These are phyloP conservation scores for Pangasius sanitwongsei DNA, from an alignment of 2,797 vertebrate genomes.

Conservation along the genomic window DNA sequence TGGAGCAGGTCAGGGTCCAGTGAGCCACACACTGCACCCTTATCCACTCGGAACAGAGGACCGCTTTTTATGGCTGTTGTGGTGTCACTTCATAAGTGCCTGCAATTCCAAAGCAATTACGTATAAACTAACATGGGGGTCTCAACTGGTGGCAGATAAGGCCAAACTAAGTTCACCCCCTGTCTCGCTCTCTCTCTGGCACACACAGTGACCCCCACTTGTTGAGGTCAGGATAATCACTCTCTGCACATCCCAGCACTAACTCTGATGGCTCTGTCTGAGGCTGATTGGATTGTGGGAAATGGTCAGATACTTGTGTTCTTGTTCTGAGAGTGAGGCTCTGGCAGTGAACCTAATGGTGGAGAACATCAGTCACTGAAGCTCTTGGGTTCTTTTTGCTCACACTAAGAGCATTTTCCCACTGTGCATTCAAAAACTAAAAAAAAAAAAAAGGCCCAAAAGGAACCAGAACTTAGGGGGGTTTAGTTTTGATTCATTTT, in stretches of 20 bases:
- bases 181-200: constrained; percentile 50
- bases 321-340: constrained; percentile 19
- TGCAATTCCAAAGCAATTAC: constrained; percentile 68
- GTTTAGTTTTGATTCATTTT: background rate
- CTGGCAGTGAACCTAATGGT: constrained; percentile 23
- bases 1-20: constrained; percentile 56
- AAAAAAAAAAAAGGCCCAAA: too few species aligned
- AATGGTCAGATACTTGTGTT: constrained; percentile 29
- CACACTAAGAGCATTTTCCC: background rate
- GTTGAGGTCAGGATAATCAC: constrained; percentile 53
- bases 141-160: constrained; percentile 55
- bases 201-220: constrained; percentile 47
- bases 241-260: constrained; percentile 38
- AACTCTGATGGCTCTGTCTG: constrained; percentile 43
- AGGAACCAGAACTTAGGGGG: background rate
- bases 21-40: constrained; percentile 46
- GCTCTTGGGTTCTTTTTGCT: background rate
- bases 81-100: constrained; percentile 63
- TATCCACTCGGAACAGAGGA: constrained; percentile 44
- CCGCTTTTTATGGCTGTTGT: constrained; percentile 52
- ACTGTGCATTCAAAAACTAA: background rate
- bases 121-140: constrained; percentile 62
- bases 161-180: constrained; percentile 60
- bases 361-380: constrained; percentile 32
- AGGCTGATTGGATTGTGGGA: constrained; percentile 43